Conservation (phyloP, 2,888 invertebrate species). For the Hydropsyche betteni region DNA sequence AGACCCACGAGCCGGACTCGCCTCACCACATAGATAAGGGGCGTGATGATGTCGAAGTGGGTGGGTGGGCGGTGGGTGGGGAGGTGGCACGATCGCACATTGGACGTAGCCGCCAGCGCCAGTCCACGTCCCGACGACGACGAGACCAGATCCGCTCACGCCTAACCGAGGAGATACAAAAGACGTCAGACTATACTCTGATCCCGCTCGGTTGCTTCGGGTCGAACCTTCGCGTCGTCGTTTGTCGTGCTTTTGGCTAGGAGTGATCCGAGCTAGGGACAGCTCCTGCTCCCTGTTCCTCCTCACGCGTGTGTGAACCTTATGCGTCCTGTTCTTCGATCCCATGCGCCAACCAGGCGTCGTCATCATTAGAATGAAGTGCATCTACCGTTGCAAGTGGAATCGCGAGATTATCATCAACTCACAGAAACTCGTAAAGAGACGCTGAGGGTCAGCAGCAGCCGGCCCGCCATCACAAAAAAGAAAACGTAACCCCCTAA, state of each 20-base stretch:
- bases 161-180: too few relatives aligned
- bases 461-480: background rate
- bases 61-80: background rate
- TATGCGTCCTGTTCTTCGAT: constrained; percentile 26
- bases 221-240: too few relatives aligned
- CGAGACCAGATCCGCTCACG: background rate
- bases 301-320: constrained; percentile 53
- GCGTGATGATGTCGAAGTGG: constrained; percentile 21
- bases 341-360: constrained; percentile 56
- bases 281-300: background rate
- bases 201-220: background rate
- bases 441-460: constrained; percentile 75
- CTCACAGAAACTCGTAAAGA: constrained; percentile 91
- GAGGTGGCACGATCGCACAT: background rate
- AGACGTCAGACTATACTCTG: background rate
- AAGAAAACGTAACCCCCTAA: background rate
- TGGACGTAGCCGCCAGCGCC: background rate
- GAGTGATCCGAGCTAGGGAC: background rate
- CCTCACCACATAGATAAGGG: background rate
- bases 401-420: constrained; percentile 92
- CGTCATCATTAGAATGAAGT: constrained; percentile 70
- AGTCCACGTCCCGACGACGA: background rate
- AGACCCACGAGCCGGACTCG: background rate
- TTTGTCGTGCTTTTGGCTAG: too few relatives aligned
- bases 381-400: constrained; percentile 91